These are phyloP conservation scores for Penaeus monodon DNA, from an alignment of 2,888 invertebrate genomes.

Conservation along the genomic window DNA sequence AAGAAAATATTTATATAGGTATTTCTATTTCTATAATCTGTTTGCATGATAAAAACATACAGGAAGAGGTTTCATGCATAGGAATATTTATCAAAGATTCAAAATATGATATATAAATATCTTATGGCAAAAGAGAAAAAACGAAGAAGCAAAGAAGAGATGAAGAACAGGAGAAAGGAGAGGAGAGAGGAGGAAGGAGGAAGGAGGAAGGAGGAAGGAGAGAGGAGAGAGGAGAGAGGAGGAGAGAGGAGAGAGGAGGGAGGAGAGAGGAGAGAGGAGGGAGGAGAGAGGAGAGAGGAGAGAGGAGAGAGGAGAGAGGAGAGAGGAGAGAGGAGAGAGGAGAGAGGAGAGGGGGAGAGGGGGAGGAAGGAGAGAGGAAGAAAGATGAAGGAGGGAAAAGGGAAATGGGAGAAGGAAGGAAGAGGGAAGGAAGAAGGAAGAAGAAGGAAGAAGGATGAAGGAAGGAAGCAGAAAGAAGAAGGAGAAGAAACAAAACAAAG, in stretches of 20 bases:
- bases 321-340: background rate
- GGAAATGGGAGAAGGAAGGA: background rate
- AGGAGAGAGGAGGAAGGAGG: background rate
- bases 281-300: background rate
- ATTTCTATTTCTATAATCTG: background rate
- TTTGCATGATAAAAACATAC: background rate
- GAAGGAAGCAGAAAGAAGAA: too few relatives aligned
- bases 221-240: background rate
- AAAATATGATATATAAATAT: background rate
- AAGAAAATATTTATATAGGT: background rate
- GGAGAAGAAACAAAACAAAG: too few relatives aligned
- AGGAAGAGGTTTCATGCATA: background rate
- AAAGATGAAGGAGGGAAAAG: too few relatives aligned
- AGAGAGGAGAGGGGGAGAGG: background rate
- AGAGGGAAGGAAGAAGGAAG: constrained; percentile 65
- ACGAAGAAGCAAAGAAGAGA: background rate
- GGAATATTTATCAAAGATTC: background rate
- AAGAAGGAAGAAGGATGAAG: background rate
- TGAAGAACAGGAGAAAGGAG: background rate
- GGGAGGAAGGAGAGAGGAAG: too few relatives aligned
- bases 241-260: too few relatives aligned
- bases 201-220: background rate
- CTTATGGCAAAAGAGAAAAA: background rate
- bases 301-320: background rate
- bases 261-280: background rate